Evolutionary conservation across 2,113 vertebrate species (phyloP), one percentile per base, ranked within the genome.

Genomic region (Equus przewalskii): DNA sequence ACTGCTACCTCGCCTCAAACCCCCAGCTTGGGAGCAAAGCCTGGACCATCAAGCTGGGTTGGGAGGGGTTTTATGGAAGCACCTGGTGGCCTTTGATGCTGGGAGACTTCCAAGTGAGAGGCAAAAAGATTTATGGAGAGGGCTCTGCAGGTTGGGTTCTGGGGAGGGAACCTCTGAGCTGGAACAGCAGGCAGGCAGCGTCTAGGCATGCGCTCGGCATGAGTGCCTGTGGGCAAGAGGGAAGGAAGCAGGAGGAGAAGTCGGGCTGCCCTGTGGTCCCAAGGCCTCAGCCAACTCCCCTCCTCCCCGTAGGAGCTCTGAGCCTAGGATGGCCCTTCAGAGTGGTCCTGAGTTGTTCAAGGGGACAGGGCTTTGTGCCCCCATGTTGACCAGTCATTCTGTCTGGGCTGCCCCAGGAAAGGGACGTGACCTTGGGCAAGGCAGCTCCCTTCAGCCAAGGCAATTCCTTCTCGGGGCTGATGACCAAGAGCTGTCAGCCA

Each of bases 1-100:
- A 3, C 5, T 16, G n/a, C 6, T 0, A 0, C 5, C 22, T 12
- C 44, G 16, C 6, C 22, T 26, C 33, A 10, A 4, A 6, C 19
- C 6, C 49, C 19, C 26, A 44, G 76, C 86, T 30, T 46, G 21
- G 44, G 46, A 82, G 46, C n/a, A 41, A 73, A 24, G 10, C 73
- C 41, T 13, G 44, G 75, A 30, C 33, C 18, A 9, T 15, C 1
- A 28, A 79, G 22, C 26, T 65, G 7, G 19, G 3, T 3, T 10
- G 62, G 60, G 7, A 24, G 15, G 44, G 11, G n/a, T 36, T 49
- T 22, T 26, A 28, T 13, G 26, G 65, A 49, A 91, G 21, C 8
- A 0, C 44, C 41, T 36, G 72, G 58, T 5, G 51, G 62, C 58
- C 28, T 92, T 26, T 41, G 24, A 6, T 3, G 1, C 15, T 5